phyloP scores from a whole-genome alignment of 2,113 vertebrate genomes.

The Xyliphius kryptos region DNA sequence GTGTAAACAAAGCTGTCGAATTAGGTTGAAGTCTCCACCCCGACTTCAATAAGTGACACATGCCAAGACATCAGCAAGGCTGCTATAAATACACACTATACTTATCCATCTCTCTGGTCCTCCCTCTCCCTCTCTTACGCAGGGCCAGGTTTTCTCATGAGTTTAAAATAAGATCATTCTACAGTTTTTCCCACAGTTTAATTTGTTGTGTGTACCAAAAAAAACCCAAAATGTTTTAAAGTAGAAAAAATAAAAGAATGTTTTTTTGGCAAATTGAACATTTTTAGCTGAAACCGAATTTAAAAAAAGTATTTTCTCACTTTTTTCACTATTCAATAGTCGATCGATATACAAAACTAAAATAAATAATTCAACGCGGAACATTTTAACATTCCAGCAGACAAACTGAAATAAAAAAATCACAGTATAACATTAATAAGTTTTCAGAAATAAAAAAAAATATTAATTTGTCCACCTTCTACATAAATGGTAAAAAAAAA shows the following conservation, averaged over 20 bases:
- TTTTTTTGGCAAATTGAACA: too few species aligned
- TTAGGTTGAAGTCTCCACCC: slow-evolving; percentile 21
- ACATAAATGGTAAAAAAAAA: too few species aligned
- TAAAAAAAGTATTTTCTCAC: too few species aligned
- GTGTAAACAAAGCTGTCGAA: slow-evolving; percentile 1
- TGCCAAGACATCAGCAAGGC: slow-evolving; percentile 29
- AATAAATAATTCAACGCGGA: too few species aligned
- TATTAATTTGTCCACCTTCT: too few species aligned
- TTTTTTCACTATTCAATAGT: too few species aligned
- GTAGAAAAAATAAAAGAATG: not conserved
- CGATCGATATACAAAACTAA: too few species aligned
- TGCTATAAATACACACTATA: slow-evolving; percentile 30
- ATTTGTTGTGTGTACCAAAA: not conserved
- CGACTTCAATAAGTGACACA: slow-evolving; percentile 33
- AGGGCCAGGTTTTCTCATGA: slow-evolving; percentile 15
- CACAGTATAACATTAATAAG: too few species aligned
- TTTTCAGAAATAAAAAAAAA: too few species aligned
- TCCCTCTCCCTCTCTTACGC: not conserved
- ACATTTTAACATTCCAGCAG: too few species aligned
- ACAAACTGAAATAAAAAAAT: too few species aligned
- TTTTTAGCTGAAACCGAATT: too few species aligned
- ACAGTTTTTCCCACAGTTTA: not conserved
- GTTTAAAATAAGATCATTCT: not conserved
- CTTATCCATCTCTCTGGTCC: slow-evolving; percentile 27
- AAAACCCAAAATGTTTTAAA: not conserved